Conservation (phyloP, 64 coral and sea anemone species). For the Porites australiensis region DNA sequence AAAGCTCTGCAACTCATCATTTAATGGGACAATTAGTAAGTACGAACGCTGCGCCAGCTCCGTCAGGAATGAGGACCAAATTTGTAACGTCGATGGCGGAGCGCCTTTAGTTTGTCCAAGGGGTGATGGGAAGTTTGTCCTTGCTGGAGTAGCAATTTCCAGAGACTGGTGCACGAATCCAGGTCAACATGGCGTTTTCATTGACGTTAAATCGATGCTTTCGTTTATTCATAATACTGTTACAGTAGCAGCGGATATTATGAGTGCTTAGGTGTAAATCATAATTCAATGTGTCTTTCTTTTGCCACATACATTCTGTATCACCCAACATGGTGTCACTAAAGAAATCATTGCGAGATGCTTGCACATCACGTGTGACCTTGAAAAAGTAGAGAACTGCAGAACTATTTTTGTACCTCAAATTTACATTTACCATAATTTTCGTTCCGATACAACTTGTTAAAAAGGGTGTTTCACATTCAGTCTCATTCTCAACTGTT, state of each 20-base stretch:
- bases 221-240: slow-evolving; percentile 73
- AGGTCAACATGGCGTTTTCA: slow-evolving; percentile 86
- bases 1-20: slow-evolving; percentile 31
- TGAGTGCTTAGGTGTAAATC: not conserved
- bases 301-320: too few species aligned
- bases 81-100: slow-evolving; percentile 31
- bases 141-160: slow-evolving; percentile 80
- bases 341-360: too few species aligned
- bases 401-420: too few species aligned
- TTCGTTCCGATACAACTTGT: too few species aligned
- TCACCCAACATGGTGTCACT: too few species aligned
- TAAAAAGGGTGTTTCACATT: too few species aligned
- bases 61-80: not conserved
- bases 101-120: slow-evolving; percentile 66
- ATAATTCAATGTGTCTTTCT: too few species aligned
- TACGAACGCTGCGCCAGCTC: not conserved
- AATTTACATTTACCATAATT: too few species aligned
- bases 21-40: not conserved
- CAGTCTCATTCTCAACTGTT: too few species aligned
- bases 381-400: too few species aligned
- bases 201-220: slow-evolving; percentile 73
- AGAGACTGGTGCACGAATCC: slow-evolving; percentile 79
- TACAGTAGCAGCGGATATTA: not conserved
- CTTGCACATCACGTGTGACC: too few species aligned
- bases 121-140: slow-evolving; percentile 73